These are phyloP conservation scores for Drosophila arawakana DNA, from an alignment of 1,140 invertebrate species.

Conservation along the genomic window DNA sequence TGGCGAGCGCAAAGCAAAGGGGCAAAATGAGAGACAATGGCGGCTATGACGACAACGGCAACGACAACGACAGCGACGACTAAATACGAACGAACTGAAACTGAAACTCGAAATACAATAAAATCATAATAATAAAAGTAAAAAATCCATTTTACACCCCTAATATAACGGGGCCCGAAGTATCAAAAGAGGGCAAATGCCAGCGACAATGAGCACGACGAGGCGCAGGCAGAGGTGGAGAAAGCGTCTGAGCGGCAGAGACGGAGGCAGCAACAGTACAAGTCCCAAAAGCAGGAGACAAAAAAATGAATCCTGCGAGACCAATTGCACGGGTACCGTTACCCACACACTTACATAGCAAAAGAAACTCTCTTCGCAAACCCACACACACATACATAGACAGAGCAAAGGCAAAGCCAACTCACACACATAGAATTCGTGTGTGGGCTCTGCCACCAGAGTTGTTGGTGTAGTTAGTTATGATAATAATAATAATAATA, in stretches of 20 bases:
- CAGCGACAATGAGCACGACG: conserved; percentile 41
- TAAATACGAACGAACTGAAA: conserved; percentile 60
- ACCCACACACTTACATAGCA: conserved; percentile 19
- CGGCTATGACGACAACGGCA: conserved; percentile 19
- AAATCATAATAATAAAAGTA: conserved; percentile 84
- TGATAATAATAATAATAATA: conserved; percentile 78
- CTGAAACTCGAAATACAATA: conserved; percentile 78
- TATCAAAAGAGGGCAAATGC: conserved; percentile 47
- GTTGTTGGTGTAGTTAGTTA: conserved; percentile 60
- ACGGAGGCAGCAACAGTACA: conserved; percentile 8
- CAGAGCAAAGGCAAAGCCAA: conserved; percentile 15
- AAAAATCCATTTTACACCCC: conserved; percentile 84
- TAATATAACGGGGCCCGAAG: conserved; percentile 67
- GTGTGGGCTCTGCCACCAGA: conserved; percentile 15
- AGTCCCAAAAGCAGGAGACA: conserved; percentile 45
- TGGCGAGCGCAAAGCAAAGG: conserved; percentile 65
- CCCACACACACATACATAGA: conserved; percentile 13
- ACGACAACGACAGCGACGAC: conserved; percentile 37
- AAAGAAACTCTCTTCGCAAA: conserved; percentile 40
- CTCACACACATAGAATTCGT: conserved; percentile 9
- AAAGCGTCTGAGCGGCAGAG: conserved; percentile 1
- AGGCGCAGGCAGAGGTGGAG: conserved; percentile 5
- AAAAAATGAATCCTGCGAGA: conserved; percentile 83
- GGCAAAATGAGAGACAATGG: conserved; percentile 69
- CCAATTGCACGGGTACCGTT: conserved; percentile 68